A percentile compares a stretch with the other conserved stretches of the same genome.
These are phyloP conservation scores for Cricetomys ansorgei DNA, from an alignment of 2,113 vertebrate species.

Conservation along the genomic window DNA sequence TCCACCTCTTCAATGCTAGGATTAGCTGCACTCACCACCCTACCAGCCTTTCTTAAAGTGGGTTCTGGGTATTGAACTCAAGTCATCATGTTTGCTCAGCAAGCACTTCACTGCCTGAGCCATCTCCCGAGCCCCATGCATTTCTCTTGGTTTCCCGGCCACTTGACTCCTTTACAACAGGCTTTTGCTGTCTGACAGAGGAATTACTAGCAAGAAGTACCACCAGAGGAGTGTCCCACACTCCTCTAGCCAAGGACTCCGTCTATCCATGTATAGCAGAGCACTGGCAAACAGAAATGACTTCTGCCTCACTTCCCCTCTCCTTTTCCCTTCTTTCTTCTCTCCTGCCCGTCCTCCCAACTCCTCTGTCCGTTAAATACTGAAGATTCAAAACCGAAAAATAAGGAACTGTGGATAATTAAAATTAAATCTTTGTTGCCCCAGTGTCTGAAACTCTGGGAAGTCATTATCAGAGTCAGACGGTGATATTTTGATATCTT, in stretches of 20 bases:
- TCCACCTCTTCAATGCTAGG: not conserved
- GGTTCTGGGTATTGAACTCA: not conserved
- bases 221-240: fast-evolving
- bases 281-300: not conserved
- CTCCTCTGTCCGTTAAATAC: slow-evolving; percentile 29
- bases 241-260: not conserved
- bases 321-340: not conserved
- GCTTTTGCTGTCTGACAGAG: not conserved
- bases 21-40: not conserved
- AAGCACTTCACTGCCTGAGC: not conserved
- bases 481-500: slow-evolving; percentile 85
- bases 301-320: not conserved
- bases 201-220: not conserved
- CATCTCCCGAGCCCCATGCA: not conserved
- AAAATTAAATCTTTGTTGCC: slow-evolving; percentile 82
- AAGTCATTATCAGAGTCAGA: slow-evolving; percentile 85
- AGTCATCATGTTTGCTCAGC: not conserved
- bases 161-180: not conserved
- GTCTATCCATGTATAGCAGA: fast-evolving
- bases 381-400: not conserved
- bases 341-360: not conserved
- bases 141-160: not conserved
- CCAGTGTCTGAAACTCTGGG: slow-evolving; percentile 79
- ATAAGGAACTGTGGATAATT: slow-evolving; percentile 79
- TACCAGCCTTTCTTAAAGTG: not conserved